Conservation (phyloP, 2,113 vertebrate species). For the Lonchura striata region DNA sequence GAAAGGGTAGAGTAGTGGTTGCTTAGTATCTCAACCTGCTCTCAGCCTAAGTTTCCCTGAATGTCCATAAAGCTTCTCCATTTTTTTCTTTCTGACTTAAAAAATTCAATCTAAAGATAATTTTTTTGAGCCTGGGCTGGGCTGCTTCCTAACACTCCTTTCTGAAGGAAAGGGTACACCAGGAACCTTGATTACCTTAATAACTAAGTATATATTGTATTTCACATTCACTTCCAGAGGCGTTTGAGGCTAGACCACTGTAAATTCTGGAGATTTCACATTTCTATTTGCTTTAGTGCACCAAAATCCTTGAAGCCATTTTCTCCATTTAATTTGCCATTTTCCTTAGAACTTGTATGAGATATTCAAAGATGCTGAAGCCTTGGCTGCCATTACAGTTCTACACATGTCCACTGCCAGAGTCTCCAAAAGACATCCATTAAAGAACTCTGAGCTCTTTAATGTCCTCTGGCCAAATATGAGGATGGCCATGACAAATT, state of each 20-base stretch:
- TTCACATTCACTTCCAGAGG: background rate
- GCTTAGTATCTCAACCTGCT: background rate
- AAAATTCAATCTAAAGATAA: background rate
- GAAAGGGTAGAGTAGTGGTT: background rate
- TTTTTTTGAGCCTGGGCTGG: background rate
- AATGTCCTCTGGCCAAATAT: background rate
- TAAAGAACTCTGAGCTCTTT: background rate
- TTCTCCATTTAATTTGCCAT: background rate
- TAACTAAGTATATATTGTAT: background rate
- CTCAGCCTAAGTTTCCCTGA: background rate
- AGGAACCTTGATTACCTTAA: background rate
- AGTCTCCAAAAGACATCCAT: background rate
- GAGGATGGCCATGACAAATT: background rate
- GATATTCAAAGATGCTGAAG: background rate
- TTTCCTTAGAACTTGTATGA: background rate
- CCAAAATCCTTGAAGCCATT: background rate
- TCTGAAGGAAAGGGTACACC: background rate
- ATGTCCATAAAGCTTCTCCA: background rate
- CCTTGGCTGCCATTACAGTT: background rate
- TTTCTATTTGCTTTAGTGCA: background rate
- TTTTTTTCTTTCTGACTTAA: background rate
- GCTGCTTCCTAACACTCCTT: background rate
- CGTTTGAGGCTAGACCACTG: background rate
- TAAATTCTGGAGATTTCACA: background rate
- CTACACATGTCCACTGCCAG: rapidly evolving